Conservation (phyloP, 2,888 invertebrate species). For the Hylaea fasciaria region DNA sequence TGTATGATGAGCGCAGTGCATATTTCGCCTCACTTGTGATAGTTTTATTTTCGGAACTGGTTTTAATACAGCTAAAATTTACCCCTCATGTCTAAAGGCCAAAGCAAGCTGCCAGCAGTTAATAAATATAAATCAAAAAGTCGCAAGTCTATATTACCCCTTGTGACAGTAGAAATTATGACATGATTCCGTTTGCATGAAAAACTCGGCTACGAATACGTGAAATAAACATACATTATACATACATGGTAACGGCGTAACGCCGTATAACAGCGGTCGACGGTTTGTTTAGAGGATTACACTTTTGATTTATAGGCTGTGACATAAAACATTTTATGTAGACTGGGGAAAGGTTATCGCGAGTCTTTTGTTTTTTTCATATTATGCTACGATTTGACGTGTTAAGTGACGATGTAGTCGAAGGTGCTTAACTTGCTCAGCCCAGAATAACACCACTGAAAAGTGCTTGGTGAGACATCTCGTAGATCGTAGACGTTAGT, state of each 20-base stretch:
- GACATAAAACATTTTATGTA: conserved; percentile 27
- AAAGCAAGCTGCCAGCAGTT: too few relatives aligned
- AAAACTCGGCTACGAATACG: conserved; percentile 14
- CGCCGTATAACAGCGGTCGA: conserved; percentile 13
- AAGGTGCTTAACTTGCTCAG: background rate
- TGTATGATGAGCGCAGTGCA: too few relatives aligned
- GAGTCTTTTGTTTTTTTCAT: background rate
- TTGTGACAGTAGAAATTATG: conserved; percentile 21
- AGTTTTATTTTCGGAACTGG: too few relatives aligned
- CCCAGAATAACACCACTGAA: too few relatives aligned
- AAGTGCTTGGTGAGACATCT: too few relatives aligned
- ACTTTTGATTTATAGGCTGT: conserved; percentile 31
- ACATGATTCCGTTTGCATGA: conserved; percentile 16
- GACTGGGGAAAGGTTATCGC: conserved; percentile 5
- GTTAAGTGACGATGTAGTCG: background rate
- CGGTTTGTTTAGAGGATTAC: conserved; percentile 35
- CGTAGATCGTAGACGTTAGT: too few relatives aligned
- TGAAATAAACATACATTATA: conserved; percentile 12
- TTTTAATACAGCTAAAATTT: too few relatives aligned
- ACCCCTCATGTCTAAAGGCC: too few relatives aligned
- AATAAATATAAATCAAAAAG: background rate
- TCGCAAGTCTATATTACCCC: conserved; percentile 9
- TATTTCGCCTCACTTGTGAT: too few relatives aligned
- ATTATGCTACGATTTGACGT: too few relatives aligned
- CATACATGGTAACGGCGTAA: conserved; percentile 18